phyloP scores from a whole-genome alignment of 2,113 vertebrate species.

The Scortum barcoo region DNA sequence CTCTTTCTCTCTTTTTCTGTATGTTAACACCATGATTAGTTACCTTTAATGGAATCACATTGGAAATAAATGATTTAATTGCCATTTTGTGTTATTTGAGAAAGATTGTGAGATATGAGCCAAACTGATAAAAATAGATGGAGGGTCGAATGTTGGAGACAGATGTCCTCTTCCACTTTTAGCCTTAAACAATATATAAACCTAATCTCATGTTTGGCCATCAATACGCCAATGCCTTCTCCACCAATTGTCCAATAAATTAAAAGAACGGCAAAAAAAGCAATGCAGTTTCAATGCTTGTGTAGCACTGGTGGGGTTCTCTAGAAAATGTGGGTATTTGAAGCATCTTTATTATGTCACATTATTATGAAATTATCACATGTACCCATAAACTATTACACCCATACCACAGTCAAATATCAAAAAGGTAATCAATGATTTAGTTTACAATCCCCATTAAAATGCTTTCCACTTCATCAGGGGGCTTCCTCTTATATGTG shows the following conservation, averaged over 20 bases:
- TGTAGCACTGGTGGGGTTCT: not conserved
- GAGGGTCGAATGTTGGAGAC: not conserved
- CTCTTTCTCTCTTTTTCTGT: not conserved
- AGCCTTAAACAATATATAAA: not conserved
- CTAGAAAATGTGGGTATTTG: not conserved
- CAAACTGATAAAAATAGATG: not conserved
- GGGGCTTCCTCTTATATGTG: not conserved
- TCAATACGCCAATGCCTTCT: not conserved
- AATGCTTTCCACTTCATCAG: not conserved
- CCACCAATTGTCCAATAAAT: not conserved
- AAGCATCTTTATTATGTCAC: not conserved
- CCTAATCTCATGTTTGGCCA: not conserved
- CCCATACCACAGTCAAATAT: not conserved
- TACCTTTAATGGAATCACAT: not conserved
- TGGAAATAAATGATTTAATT: not conserved
- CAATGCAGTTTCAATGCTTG: not conserved
- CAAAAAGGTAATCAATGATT: not conserved
- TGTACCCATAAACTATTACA: not conserved
- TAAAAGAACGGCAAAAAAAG: not conserved
- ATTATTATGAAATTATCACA: not conserved
- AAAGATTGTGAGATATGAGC: not conserved
- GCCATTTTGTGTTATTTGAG: not conserved
- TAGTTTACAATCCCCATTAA: not conserved
- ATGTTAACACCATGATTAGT: not conserved
- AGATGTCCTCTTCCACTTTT: not conserved